Percentiles rank a stretch among this genome's conserved stretches.
Conservation (phyloP, 2,888 invertebrate species). For the Melinaea marsaeus region DNA sequence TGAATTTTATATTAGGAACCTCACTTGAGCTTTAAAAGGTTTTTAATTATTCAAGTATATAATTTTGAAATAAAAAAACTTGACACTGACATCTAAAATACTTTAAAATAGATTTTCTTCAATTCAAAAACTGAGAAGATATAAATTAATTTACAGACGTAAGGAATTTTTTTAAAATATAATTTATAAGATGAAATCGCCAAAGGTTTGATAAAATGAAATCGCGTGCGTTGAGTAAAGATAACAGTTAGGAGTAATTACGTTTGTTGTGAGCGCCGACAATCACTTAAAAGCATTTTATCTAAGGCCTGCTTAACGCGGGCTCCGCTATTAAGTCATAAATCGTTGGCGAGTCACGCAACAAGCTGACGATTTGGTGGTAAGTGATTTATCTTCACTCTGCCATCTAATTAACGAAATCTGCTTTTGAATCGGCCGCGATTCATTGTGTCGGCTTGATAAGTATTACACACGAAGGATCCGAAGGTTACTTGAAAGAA, state of each 20-base stretch:
- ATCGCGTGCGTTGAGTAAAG: conserved; percentile 67
- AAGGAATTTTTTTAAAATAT: not conserved
- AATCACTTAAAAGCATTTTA: conserved; percentile 77
- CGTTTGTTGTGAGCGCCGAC: conserved; percentile 77
- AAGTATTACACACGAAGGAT: too few species aligned
- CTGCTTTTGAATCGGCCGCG: conserved; percentile 18
- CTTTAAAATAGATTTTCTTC: too few species aligned
- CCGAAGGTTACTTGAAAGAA: too few species aligned
- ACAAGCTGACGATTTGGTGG: conserved; percentile 67
- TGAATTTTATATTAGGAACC: too few species aligned
- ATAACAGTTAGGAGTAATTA: conserved; percentile 77
- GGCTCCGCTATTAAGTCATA: conserved; percentile 75
- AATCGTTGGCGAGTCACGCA: conserved; percentile 72
- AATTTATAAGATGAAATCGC: not conserved
- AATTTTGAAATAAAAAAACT: too few species aligned
- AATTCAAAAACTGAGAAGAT: too few species aligned
- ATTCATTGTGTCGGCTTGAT: conserved; percentile 2
- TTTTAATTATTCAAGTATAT: too few species aligned
- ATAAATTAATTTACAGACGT: too few species aligned
- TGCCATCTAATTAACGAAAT: conserved; percentile 61
- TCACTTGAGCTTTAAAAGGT: too few species aligned
- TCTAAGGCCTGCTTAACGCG: conserved; percentile 75
- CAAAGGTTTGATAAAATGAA: conserved; percentile 57
- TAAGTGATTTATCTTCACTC: conserved; percentile 67
- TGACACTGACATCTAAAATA: too few species aligned